These are phyloP conservation scores for Diplolepis rosae DNA, from an alignment of 2,888 invertebrate genomes.

Conservation along the genomic window DNA sequence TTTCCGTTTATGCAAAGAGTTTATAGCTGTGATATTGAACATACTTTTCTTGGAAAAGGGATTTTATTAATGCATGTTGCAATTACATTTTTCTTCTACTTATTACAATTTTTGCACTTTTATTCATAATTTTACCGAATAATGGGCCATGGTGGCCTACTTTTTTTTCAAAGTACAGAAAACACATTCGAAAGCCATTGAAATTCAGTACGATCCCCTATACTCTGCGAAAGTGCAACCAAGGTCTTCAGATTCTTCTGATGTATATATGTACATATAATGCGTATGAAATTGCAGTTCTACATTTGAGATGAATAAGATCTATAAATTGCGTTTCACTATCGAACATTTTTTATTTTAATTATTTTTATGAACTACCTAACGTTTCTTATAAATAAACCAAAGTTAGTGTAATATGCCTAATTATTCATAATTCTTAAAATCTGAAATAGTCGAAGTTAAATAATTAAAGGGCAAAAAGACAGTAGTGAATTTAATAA, in stretches of 20 bases:
- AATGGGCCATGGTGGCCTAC: no score
- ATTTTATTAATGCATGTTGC: neutral
- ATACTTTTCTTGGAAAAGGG: neutral
- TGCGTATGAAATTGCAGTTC: neutral
- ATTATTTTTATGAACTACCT: no score
- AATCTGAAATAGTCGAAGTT: no score
- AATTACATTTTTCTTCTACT: neutral
- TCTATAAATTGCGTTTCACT: neutral
- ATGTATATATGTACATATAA: neutral
- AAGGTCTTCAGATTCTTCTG: constrained; percentile 49
- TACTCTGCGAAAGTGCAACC: constrained; percentile 67
- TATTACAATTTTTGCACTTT: no score
- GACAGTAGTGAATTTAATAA: no score
- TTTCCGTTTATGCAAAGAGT: no score
- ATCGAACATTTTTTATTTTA: neutral
- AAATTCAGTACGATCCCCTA: constrained; percentile 63
- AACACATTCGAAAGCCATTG: constrained; percentile 51
- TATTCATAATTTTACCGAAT: no score
- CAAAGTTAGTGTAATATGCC: no score
- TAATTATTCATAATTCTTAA: no score
- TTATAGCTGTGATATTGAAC: neutral
- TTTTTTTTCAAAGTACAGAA: no score
- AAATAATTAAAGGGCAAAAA: no score
- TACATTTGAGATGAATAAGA: neutral
- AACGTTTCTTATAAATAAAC: no score